Conservation (phyloP, 2,888 invertebrate species). For the Ommatoiulus sabulosus region DNA sequence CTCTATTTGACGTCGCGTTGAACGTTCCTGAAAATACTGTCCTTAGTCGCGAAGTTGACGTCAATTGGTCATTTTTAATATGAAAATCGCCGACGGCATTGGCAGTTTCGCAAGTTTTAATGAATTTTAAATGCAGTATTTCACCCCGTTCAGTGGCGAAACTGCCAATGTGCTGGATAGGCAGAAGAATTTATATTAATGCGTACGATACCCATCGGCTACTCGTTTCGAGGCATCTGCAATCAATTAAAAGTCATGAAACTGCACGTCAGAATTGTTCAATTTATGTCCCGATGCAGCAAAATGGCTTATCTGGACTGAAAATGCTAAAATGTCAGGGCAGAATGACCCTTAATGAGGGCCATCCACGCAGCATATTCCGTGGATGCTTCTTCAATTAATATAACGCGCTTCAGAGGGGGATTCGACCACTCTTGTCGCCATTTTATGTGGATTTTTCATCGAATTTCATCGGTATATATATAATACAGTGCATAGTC, state of each 20-base stretch:
- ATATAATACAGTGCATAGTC: background rate
- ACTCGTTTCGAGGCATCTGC: conserved; percentile 13
- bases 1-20: background rate
- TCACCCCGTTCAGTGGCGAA: background rate
- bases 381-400: background rate
- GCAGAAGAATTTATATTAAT: conserved; percentile 30
- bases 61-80: background rate
- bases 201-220: background rate
- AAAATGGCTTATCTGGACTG: background rate
- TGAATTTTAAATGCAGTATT: background rate
- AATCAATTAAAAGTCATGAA: background rate
- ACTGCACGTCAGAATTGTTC: background rate
- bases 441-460: background rate
- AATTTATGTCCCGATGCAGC: too few relatives aligned
- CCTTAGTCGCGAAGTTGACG: background rate
- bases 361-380: background rate
- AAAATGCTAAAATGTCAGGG: conserved; percentile 19
- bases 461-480: background rate
- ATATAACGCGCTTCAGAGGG: background rate
- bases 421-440: background rate
- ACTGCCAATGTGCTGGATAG: background rate
- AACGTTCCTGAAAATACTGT: background rate
- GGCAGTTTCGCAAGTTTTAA: conserved; percentile 25
- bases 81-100: background rate
- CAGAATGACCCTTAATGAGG: background rate